phyloP scores from a whole-genome alignment of 1,140 invertebrate species.

The Reticulitermes speratus region DNA sequence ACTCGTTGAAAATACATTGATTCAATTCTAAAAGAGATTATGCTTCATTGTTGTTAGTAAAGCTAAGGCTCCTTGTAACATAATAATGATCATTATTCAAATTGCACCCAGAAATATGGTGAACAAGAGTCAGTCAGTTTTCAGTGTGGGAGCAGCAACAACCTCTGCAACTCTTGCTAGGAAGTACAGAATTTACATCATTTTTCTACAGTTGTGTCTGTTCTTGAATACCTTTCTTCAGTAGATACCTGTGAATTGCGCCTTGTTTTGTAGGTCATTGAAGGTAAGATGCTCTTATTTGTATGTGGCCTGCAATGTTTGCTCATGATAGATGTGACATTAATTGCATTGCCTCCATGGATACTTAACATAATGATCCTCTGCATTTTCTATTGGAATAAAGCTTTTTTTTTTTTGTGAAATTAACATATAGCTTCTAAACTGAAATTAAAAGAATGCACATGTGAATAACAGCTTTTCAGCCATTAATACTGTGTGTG shows the following conservation, averaged over 20 bases:
- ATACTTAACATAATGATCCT: neutral
- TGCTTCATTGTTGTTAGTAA: neutral
- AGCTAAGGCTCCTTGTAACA: neutral
- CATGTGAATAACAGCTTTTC: neutral
- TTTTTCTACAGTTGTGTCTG: slow-evolving; percentile 6
- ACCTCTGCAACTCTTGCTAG: neutral
- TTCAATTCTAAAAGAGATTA: neutral
- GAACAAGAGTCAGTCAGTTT: neutral
- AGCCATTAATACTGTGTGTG: neutral
- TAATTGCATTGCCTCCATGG: neutral
- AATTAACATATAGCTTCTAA: neutral
- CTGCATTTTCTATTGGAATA: neutral
- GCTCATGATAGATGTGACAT: neutral
- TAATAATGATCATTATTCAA: neutral
- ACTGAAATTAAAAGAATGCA: neutral
- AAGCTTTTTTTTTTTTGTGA: neutral
- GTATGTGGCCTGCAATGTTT: neutral
- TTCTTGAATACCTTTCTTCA: slow-evolving; percentile 1
- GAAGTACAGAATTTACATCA: neutral
- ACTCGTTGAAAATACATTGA: neutral
- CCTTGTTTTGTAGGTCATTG: neutral
- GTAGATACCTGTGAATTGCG: slow-evolving; percentile 3
- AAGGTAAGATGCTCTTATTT: slow-evolving; percentile 9
- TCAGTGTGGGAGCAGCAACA: neutral
- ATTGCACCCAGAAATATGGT: neutral